phyloP scores from a whole-genome alignment of 2,113 vertebrate species.

The Pseudopodoces humilis region DNA sequence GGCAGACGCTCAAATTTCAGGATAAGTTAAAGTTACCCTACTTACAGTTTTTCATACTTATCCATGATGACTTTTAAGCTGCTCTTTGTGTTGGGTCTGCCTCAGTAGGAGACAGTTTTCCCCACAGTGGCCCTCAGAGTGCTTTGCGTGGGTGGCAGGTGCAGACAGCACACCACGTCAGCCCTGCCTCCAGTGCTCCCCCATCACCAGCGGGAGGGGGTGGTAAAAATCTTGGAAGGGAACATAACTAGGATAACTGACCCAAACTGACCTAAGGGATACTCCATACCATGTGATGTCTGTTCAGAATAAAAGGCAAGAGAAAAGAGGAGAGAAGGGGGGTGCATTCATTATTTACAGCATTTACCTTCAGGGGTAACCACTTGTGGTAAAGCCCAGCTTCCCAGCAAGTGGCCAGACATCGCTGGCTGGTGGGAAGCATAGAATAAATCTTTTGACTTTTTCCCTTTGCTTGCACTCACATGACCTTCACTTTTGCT shows the following conservation, averaged over 20 bases:
- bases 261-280: background rate
- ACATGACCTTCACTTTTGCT: background rate
- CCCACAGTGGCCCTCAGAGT: background rate
- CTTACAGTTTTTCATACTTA: background rate
- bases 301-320: background rate
- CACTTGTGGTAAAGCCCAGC: background rate
- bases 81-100: background rate
- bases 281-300: fast-evolving
- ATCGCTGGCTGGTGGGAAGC: background rate
- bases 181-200: background rate
- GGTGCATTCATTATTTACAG: background rate
- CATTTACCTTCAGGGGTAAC: background rate
- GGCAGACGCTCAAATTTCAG: background rate
- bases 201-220: fast-evolving
- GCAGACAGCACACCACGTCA: background rate
- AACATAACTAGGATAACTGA: background rate
- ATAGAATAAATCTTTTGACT: background rate
- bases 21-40: background rate
- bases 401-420: fast-evolving
- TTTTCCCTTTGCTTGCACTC: background rate
- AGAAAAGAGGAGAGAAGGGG: background rate
- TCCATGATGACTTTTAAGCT: background rate
- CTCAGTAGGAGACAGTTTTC: background rate
- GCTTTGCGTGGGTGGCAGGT: background rate
- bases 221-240: background rate